Conservation (phyloP, 2,888 invertebrate genomes). For the Ophraella communa region DNA sequence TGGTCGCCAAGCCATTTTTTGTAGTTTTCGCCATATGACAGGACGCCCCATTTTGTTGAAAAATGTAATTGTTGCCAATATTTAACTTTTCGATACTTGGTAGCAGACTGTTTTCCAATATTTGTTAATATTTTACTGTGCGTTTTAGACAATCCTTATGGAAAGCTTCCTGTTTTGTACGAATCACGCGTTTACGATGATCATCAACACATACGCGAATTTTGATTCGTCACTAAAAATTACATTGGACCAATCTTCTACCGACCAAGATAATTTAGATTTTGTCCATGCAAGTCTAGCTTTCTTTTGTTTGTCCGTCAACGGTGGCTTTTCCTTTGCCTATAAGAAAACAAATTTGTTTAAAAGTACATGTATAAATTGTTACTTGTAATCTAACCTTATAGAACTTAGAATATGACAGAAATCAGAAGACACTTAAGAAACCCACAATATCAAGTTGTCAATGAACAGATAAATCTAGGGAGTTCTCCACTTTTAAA, state of each 20-base stretch:
- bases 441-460: too few relatives aligned
- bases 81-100: slow-evolving; percentile 7
- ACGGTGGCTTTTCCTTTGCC: background rate
- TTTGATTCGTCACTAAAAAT: background rate
- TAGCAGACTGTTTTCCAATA: slow-evolving; percentile 6
- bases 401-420: too few relatives aligned
- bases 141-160: too few relatives aligned
- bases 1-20: slow-evolving; percentile 9
- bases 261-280: slow-evolving; percentile 1
- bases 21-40: slow-evolving; percentile 2
- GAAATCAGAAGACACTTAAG: too few relatives aligned
- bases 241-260: slow-evolving; percentile 1
- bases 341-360: background rate
- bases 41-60: background rate
- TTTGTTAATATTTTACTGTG: too few relatives aligned
- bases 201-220: background rate
- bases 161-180: background rate
- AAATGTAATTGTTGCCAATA: background rate
- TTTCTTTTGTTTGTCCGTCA: background rate
- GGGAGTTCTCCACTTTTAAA: too few relatives aligned
- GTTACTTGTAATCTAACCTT: background rate
- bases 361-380: background rate
- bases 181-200: background rate
- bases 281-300: background rate
- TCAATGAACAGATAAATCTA: too few relatives aligned